Evolutionary conservation across 2,888 invertebrate genomes (phyloP).

Genomic region (Tinea pellionella): DNA sequence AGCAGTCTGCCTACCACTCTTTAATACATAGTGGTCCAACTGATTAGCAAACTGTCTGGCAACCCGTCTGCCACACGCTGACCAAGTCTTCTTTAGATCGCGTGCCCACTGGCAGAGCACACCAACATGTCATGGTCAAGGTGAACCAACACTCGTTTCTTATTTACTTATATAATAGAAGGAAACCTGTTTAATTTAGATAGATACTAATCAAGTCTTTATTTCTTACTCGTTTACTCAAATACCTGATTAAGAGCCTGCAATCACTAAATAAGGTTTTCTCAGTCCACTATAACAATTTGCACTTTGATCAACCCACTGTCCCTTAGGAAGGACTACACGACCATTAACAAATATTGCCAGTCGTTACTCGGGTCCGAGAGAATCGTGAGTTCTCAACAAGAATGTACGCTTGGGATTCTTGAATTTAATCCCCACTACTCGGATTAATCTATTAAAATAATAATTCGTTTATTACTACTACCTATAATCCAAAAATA

Average conservation of each 20-base stretch:
- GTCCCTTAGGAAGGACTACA: slow-evolving; percentile 20
- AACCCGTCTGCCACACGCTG: too few relatives aligned
- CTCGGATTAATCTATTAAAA: neutral
- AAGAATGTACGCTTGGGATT: neutral
- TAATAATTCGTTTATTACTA: neutral
- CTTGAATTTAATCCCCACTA: neutral
- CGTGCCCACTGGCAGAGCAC: too few relatives aligned
- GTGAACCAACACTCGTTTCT: too few relatives aligned
- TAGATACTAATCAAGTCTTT: neutral
- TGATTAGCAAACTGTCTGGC: too few relatives aligned
- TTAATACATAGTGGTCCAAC: too few relatives aligned
- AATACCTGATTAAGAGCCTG: slow-evolving; percentile 3
- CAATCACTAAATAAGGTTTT: slow-evolving; percentile 8
- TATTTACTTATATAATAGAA: too few relatives aligned
- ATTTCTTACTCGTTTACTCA: neutral
- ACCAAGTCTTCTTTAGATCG: too few relatives aligned
- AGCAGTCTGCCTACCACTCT: too few relatives aligned
- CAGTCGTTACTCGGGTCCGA: slow-evolving; percentile 20
- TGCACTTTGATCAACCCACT: slow-evolving; percentile 6
- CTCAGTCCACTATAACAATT: slow-evolving; percentile 3
- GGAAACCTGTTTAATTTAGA: too few relatives aligned
- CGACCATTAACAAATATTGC: slow-evolving; percentile 25
- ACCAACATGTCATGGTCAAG: too few relatives aligned
- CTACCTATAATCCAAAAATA: too few relatives aligned
- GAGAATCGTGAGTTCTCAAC: slow-evolving; percentile 13